Percentiles rank a stretch among this genome's conserved stretches.
These are phyloP conservation scores for Prietella phreatophila DNA, from an alignment of 2,113 vertebrate genomes.

Conservation along the genomic window DNA sequence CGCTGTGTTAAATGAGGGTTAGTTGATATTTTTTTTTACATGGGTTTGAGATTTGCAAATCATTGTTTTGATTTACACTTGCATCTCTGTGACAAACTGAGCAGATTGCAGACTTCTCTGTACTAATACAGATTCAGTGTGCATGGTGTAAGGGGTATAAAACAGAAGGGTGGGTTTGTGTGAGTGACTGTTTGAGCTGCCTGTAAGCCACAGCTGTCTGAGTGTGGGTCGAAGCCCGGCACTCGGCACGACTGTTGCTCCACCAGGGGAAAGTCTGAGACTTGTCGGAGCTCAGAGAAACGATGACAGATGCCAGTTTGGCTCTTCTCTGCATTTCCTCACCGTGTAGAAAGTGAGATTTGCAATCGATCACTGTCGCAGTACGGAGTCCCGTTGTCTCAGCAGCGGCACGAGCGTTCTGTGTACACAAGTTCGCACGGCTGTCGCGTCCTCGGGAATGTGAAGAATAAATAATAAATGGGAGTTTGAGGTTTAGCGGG, in stretches of 20 bases:
- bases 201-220: slow-evolving; percentile 19
- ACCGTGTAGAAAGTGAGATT: slow-evolving; percentile 19
- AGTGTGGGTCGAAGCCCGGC: slow-evolving; percentile 1
- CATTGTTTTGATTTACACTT: too few relatives aligned
- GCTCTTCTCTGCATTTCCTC: slow-evolving; percentile 17
- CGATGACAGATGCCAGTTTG: slow-evolving; percentile 22
- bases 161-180: background rate
- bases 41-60: too few relatives aligned
- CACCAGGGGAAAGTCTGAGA: slow-evolving; percentile 2
- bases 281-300: slow-evolving; percentile 10
- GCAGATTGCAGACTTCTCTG: background rate
- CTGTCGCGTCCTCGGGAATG: background rate
- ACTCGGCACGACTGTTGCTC: background rate
- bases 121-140: slow-evolving; percentile 5
- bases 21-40: too few relatives aligned
- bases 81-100: background rate
- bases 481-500: too few relatives aligned
- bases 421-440: background rate
- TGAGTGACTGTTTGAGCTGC: background rate
- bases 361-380: slow-evolving; percentile 33
- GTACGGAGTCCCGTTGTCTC: background rate
- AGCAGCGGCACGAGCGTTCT: background rate
- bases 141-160: background rate
- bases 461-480: background rate
- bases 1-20: too few relatives aligned